Percentiles rank a stretch among this genome's conserved stretches.
Conservation (phyloP, 2,113 vertebrate genomes). For the Pterophyllum scalare region DNA sequence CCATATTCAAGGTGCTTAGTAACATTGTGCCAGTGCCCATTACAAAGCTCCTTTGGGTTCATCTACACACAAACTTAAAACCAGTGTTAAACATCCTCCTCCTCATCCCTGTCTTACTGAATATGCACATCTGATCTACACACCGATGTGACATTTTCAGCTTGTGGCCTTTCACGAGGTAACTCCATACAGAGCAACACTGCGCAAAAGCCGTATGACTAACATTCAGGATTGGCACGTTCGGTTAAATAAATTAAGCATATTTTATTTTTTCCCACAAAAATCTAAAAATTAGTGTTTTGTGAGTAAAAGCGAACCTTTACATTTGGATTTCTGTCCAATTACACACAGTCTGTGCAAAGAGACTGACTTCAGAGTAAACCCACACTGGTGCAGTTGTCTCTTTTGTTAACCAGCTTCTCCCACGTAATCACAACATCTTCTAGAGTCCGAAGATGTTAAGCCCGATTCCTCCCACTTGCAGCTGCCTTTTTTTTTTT, state of each 20-base stretch:
- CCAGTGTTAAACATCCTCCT: no score
- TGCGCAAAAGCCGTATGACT: conserved; percentile 1
- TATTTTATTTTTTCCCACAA: not conserved
- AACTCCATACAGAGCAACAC: not conserved
- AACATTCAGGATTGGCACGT: not conserved
- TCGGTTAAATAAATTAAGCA: not conserved
- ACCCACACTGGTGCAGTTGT: conserved; percentile 55
- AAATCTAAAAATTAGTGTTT: not conserved
- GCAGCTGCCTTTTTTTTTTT: conserved; percentile 61
- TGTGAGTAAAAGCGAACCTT: not conserved
- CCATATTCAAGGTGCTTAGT: not conserved
- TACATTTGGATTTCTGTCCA: not conserved
- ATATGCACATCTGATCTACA: not conserved
- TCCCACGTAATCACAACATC: conserved; percentile 61
- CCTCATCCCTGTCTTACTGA: no score
- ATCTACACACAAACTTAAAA: no score
- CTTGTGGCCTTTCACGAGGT: conserved; percentile 1
- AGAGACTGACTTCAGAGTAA: conserved; percentile 32
- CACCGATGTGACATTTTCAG: not conserved
- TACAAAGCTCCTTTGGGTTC: not conserved
- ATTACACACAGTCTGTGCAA: not conserved
- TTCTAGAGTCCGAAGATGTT: conserved; percentile 52
- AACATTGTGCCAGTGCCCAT: not conserved
- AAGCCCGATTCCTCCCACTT: conserved; percentile 67
- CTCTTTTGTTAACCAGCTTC: conserved; percentile 50